Evolutionary conservation across 2,888 invertebrate species (phyloP).

Genomic region (Neoascia interrupta): DNA sequence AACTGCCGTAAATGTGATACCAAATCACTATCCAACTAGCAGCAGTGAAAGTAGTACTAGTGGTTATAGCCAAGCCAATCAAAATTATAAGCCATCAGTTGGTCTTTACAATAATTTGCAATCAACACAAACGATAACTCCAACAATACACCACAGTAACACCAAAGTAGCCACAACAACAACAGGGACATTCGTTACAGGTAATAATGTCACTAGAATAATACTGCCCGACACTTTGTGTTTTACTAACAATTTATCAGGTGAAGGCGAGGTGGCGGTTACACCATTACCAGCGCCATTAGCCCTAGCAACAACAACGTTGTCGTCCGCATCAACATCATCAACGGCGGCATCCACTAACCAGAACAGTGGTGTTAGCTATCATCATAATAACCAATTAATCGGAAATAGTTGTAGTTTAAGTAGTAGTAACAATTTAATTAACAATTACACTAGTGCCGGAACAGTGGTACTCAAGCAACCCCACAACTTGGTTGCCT

Average conservation of each 20-base stretch:
- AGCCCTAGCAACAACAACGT: conserved; percentile 41
- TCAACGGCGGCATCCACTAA: conserved; percentile 68
- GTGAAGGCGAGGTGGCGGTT: conserved; percentile 58
- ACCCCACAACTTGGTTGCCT: conserved; percentile 47
- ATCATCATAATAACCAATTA: conserved; percentile 54
- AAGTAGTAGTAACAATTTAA: conserved; percentile 59
- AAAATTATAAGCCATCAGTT: conserved; percentile 92
- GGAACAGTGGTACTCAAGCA: conserved; percentile 41
- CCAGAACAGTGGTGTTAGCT: conserved; percentile 37
- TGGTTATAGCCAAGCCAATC: conserved; percentile 76
- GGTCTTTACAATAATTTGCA: conserved; percentile 93
- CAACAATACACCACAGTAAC: conserved; percentile 71
- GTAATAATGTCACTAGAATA: conserved; percentile 41
- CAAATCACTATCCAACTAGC: conserved; percentile 61
- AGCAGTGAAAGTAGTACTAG: conserved; percentile 57
- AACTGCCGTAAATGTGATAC: conserved; percentile 62
- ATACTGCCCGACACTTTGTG: not conserved
- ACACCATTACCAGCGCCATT: conserved; percentile 39
- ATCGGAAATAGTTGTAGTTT: conserved; percentile 61
- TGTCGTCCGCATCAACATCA: conserved; percentile 52
- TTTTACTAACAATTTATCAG: conserved; percentile 44
- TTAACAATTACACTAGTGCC: conserved; percentile 49
- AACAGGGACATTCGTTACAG: conserved; percentile 71
- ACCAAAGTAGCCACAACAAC: conserved; percentile 57
- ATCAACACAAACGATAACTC: conserved; percentile 76